These are phyloP conservation scores for Simalia tracyae DNA, from an alignment of 2,797 vertebrate genomes.

Conservation along the genomic window DNA sequence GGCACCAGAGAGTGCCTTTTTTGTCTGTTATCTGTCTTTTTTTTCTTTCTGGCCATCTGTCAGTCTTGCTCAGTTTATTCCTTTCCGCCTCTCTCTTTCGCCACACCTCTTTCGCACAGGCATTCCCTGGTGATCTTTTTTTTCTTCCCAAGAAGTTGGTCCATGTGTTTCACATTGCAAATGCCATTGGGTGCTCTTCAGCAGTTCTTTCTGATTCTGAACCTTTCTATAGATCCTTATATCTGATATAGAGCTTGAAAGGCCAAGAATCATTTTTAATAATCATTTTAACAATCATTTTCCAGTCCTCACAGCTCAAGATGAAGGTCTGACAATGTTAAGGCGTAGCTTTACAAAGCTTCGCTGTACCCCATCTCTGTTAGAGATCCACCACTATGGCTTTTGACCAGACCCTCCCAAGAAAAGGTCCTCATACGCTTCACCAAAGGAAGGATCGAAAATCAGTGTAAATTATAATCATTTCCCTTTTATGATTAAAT, in stretches of 20 bases:
- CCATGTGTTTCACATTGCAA: not conserved
- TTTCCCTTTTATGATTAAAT: not conserved
- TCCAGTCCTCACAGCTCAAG: not conserved
- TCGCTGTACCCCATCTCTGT: not conserved
- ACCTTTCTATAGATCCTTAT: not conserved
- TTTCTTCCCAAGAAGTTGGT: not conserved
- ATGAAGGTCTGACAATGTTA: not conserved
- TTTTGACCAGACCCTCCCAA: not conserved
- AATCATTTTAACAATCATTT: not conserved
- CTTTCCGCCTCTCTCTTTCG: not conserved
- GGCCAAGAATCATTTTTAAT: not conserved
- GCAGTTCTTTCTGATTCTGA: not conserved
- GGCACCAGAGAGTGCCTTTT: not conserved
- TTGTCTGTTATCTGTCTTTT: not conserved
- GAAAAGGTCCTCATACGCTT: not conserved
- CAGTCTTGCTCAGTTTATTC: not conserved
- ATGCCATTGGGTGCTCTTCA: not conserved
- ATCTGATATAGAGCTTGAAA: not conserved
- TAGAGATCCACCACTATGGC: too few relatives aligned
- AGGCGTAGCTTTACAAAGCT: not conserved
- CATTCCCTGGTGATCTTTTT: not conserved
- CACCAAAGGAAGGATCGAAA: not conserved
- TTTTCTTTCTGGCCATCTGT: not conserved
- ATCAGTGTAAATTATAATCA: not conserved
- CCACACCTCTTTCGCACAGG: not conserved